Evolutionary conservation across 2,888 invertebrate genomes (phyloP), one percentile per base, ranked within the genome.

Genomic region (Eremobia ochroleuca): DNA sequence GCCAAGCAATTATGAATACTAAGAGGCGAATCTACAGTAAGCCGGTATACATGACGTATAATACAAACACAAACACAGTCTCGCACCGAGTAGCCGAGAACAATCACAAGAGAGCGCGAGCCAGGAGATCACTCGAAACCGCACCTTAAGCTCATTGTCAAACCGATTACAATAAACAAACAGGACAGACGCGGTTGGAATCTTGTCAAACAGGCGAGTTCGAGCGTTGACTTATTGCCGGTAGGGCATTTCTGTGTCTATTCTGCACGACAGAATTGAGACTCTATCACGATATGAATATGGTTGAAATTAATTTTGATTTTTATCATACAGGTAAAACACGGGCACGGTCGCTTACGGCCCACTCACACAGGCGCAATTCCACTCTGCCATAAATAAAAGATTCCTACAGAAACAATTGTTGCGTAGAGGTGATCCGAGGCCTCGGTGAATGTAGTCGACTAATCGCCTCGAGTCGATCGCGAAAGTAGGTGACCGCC

Each of bases 111-210:
- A 93, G 94, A 93, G 94, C 93, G 93, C 93, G 92, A 91, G 91
- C 92, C 91, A 90, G 91, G 94, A 95, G 95, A 96, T 96, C 97
- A 97, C 95, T 96, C 95, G 96, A 97, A 97, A 97, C 96, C 96
- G 96, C 96, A 96, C 97, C 96, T 97, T 97, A 97, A 96, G 96
- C 96, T 95, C 96, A 96, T 97, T 96, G 96, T 96, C 95, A 96
- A 96, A 96, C 96, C 96, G 96, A 96, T 96, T 97, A 97, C 96
- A 96, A 96, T 97, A 96, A 97, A 96, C 96, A 97, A 96, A 97
- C 97, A 96, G 96, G 96, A 95, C 96, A 96, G 96, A 96, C 96
- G 96, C 96, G 96, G 96, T 96, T 97, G 97, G 97, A 97, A 97
- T 97, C 97, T 96, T 96, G 97, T 97, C 96, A 96, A 96, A 96